Percentiles rank a stretch among this genome's conserved stretches.
Evolutionary conservation across 2,113 vertebrate species (phyloP).

Genomic region (Myotis yumanensis): DNA sequence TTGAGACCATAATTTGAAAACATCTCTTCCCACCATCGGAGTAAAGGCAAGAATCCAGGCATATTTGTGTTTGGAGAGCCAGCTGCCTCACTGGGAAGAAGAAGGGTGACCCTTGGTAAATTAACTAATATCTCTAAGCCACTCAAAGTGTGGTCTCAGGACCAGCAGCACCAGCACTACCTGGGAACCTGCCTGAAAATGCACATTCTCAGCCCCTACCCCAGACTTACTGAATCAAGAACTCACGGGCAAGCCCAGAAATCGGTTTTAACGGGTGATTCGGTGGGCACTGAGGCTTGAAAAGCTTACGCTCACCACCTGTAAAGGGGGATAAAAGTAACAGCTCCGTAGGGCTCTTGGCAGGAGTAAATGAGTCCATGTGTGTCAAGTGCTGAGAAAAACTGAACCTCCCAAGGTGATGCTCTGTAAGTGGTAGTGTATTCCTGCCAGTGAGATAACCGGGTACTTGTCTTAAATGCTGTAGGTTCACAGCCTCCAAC

Average conservation of each 20-base stretch:
- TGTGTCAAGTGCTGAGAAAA: background rate
- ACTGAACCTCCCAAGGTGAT: fast-evolving
- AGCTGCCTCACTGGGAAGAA: background rate
- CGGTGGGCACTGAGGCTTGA: background rate
- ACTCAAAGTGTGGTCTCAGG: background rate
- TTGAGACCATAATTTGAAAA: background rate
- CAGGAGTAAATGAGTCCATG: background rate
- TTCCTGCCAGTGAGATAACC: background rate
- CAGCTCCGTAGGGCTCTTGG: background rate
- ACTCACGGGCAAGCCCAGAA: background rate
- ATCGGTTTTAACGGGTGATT: background rate
- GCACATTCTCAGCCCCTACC: background rate
- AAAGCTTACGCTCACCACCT: background rate
- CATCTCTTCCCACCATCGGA: background rate
- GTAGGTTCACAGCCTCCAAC: background rate
- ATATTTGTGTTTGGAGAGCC: background rate
- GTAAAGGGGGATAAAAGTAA: background rate
- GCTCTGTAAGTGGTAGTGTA: background rate
- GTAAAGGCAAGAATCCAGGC: background rate
- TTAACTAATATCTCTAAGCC: background rate
- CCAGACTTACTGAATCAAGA: background rate
- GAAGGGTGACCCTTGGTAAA: background rate
- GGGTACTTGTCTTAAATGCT: background rate
- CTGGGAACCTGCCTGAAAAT: background rate
- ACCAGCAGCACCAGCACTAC: background rate